Percentiles rank a stretch among this genome's conserved stretches.
Evolutionary conservation across 53 echinoderm and acorn worm genomes (phyloP).

Genomic region (Holothuria leucospilota): DNA sequence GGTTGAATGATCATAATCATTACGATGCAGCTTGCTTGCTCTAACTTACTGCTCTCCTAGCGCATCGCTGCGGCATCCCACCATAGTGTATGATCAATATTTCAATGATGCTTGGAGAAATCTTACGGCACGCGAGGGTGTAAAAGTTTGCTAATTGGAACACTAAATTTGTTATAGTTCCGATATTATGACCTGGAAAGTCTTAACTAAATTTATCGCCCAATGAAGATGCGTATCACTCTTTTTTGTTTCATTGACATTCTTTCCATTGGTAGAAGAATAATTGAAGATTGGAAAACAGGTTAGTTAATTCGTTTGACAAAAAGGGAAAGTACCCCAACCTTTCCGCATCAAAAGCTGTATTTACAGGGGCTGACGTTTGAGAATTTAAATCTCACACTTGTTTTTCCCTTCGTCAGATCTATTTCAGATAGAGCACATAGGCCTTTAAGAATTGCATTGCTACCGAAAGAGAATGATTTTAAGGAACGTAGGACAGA

Average conservation of each 20-base stretch:
- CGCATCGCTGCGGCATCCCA: conserved; percentile 20
- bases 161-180: conserved; percentile 41
- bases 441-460: too few species aligned
- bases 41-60: conserved; percentile 2
- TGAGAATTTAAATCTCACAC: too few species aligned
- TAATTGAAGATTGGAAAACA: conserved; percentile 28
- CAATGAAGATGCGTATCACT: conserved; percentile 34
- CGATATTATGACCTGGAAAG: conserved; percentile 44
- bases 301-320: conserved; percentile 25
- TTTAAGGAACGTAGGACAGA: too few species aligned
- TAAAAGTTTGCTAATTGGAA: conserved; percentile 42
- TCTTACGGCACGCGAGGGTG: conserved; percentile 39
- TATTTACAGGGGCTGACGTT: too few species aligned
- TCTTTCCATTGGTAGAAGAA: not conserved
- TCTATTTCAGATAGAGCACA: too few species aligned
- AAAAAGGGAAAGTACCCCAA: conserved; percentile 26
- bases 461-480: too few species aligned
- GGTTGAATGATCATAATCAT: conserved; percentile 31
- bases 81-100: conserved; percentile 24
- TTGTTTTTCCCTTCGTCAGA: too few species aligned
- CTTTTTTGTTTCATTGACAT: conserved; percentile 3
- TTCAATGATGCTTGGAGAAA: conserved; percentile 5
- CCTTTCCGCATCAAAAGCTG: not conserved
- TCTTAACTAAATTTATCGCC: conserved; percentile 43
- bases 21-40: conserved; percentile 13